Evolutionary conservation across 2,113 vertebrate species (phyloP), one percentile per base, ranked within the genome.

Genomic region (Phycodurus eques): DNA sequence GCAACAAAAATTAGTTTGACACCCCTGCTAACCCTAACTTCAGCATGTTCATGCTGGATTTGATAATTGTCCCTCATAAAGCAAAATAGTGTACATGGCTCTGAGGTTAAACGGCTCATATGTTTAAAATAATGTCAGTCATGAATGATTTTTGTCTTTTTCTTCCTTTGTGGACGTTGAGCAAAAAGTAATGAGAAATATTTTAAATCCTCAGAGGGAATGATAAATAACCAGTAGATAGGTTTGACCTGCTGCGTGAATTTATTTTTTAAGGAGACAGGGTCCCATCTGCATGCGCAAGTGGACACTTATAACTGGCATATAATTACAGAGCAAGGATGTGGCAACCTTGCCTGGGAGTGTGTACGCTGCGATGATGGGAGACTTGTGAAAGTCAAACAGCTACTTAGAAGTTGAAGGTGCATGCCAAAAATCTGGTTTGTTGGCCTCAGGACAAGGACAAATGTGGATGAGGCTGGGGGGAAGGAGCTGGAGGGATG

Each of bases 321-420:
- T 92, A 90, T 89, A 88, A 89, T 90, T 90, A 90, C 79, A 77
- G 81, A 84, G 80, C 92, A 92, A 92, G 92, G 92, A 89, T 89
- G 90, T 80, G 53, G 81, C 89, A 90, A 92, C 93, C 92, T 94
- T 94, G 92, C 85, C 82, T 86, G 86, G 80, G 83, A 91, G 89
- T 84, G 87, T 70, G 76, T 79, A 75, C 73, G 82, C 81, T 76
- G 69, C 83, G 78, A 86, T 88, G 90, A 89, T 85, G 84, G 60
- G 90, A 90, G 91, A 93, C 89, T 92, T 91, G 89, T 90, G 93
- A 94, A 94, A 94, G 93, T 94, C 93, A 92, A 94, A 92, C 86
- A 90, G 85, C 85, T 92, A 93, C 92, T 93, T 93, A 89, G 86
- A 90, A 90, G 88, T 87, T 87, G 90, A 89, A 92, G 92, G 90